Evolutionary conservation across 2,888 invertebrate genomes (phyloP), one percentile per base, ranked within the genome.

Genomic region (Plutella xylostella): DNA sequence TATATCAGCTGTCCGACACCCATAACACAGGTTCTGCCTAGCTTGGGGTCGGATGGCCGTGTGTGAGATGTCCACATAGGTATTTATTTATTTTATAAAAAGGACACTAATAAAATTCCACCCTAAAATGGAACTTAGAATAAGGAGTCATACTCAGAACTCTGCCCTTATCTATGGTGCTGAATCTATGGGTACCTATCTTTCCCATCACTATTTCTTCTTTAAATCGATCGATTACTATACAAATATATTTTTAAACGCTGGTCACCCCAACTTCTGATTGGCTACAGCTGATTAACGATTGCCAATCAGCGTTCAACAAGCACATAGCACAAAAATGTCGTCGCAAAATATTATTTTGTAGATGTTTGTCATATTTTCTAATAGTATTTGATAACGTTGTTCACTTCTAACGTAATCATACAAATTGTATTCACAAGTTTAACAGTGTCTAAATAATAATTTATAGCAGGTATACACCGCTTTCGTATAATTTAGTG

Each of bases 271-370:
- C 38, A 42, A 37, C 21, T 20, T 39, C 11, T 52, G 47, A 72
- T 72, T 72, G 66, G 66, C 45, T 51, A 41, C 39, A 47, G 42
- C 15, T 28, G 42, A 22, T 42, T 53, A 52, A 55, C 54, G 51
- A 53, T 52, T 54, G 50, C 79, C 79, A 79, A 78, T 78, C 58
- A 56, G 39, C 57, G 53, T 55, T 47, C 60, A 68, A 69, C 80
- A 80, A 60, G 68, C 74, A 73, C 49, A 65, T 68, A 64, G 60
- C 66, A 61, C 56, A 66, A 78, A 79, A 74, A 78, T 79, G 80
- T 78, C 79, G 74, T 76, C 74, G 68, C 55, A 52, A 62, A 58
- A n/a, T 37, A 14, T 34, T 34, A 25, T 5, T 31, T 33, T 68
- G 61, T 71, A 65, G 55, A 42, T 52, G 52, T 56, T 58, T 61